Base-by-base conservation (phyloP, 2,888 invertebrate species). In the Acleris emargana region DNA sequence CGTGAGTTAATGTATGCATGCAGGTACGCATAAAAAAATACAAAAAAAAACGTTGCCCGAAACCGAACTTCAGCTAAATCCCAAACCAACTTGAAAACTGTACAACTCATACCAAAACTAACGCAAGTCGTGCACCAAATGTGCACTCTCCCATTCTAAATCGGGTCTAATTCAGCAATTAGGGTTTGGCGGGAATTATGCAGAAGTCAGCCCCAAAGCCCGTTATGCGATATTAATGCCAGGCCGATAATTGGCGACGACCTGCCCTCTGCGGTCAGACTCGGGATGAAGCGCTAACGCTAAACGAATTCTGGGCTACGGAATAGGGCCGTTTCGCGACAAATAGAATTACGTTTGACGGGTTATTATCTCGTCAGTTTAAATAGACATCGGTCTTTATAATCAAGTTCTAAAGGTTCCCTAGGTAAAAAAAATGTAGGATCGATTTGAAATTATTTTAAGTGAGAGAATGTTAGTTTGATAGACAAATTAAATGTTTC, bases 151-250 rank as follows among this genome's bases (percentile, higher is more conserved):
- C 16, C 53, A 58, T 58, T 47, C 58, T 49, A 64, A 64, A 58
- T 51, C 64, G 42, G 53, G 17, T 20, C 38, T 64, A 64, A 64
- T 64, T 64, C 53, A 45, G 53, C 58, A 58, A 61, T 54, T 60
- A 52, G 28, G 18, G 53, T 51, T 45, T 47, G 57, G 62, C 55
- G 52, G 49, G 50, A 45, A 62, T 68, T 62, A 62, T 62, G 45
- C 53, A 45, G 51, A 58, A 66, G 64, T 68, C 58, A 54, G 49
- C 42, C 47, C 53, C 67, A 67, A 59, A 42, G 28, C 47, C 57
- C 50, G 54, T 54, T 58, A 53, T 64, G 51, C 45, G 62, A 57
- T 67, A 63, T 63, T 67, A 63, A 67, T 67, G 63, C 43, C 28
- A 52, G 20, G 47, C 47, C 51, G 54, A 52, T 51, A 55, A 47